Evolutionary conservation across 2,888 invertebrate genomes (phyloP).

Genomic region (Junonia oenone): DNA sequence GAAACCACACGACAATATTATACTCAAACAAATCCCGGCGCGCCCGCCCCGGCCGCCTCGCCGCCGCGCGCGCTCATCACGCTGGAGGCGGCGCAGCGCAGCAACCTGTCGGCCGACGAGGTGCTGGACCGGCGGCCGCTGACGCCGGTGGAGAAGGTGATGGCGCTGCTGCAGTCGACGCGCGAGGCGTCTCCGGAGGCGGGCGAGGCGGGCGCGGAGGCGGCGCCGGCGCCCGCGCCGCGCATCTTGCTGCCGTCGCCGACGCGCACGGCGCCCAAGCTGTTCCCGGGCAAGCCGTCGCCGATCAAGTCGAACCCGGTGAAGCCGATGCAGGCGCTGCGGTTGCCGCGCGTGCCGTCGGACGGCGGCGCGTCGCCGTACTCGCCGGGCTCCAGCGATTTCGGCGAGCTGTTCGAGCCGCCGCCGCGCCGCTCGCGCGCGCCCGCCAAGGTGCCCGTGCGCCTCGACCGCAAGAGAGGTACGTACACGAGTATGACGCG

Average conservation of each 20-base stretch:
- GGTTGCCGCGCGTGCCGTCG: slow-evolving; percentile 44
- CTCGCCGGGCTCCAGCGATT: slow-evolving; percentile 93
- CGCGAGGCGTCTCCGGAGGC: slow-evolving; percentile 65
- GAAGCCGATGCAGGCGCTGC: slow-evolving; percentile 69
- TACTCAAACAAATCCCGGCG: too few species aligned
- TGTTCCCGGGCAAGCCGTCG: slow-evolving; percentile 72
- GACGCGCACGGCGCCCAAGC: slow-evolving; percentile 73
- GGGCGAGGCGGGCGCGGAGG: slow-evolving; percentile 56
- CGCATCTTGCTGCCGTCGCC: slow-evolving; percentile 74
- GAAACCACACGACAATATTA: too few species aligned
- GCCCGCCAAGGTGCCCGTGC: slow-evolving; percentile 89
- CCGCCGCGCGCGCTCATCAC: slow-evolving; percentile 52
- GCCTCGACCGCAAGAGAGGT: slow-evolving; percentile 78
- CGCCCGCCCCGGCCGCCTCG: slow-evolving; percentile 63
- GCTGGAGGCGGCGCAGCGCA: slow-evolving; percentile 71
- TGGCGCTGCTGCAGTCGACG: slow-evolving; percentile 78
- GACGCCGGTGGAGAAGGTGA: slow-evolving; percentile 80
- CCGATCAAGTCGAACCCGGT: slow-evolving; percentile 80
- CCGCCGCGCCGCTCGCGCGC: slow-evolving; percentile 81
- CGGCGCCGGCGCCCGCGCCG: slow-evolving; percentile 42
- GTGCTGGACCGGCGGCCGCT: slow-evolving; percentile 67
- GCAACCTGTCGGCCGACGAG: slow-evolving; percentile 69
- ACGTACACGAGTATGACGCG: too few species aligned
- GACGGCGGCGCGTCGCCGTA: slow-evolving; percentile 88
- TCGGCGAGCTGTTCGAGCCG: slow-evolving; percentile 92